Evolutionary conservation across 2,888 invertebrate genomes (phyloP), one percentile per base, ranked within the genome.

Genomic region (Meghimatium bilineatum): DNA sequence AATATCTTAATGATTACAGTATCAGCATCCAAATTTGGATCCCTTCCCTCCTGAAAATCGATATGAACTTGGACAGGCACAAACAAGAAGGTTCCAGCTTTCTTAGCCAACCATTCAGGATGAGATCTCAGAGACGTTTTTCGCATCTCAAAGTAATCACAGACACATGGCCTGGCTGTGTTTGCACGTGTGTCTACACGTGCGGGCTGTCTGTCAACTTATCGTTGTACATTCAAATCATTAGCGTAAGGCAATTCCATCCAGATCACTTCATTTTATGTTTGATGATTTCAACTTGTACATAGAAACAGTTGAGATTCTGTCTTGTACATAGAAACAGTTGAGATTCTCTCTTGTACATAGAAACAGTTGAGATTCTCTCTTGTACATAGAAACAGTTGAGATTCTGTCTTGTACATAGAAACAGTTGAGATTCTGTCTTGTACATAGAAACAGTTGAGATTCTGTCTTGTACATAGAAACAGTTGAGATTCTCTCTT

Each of bases 1-100:
- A 17, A 74, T 74, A 74, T 52, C 49, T 74, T 74, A 49, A 74
- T 52, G 74, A 74, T 74, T 74, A 44, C 72, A 72, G 29, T 49
- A 72, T 72, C 72, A 38, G 72, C 72, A 44, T 72, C 38, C 26
- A 44, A 72, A 38, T n/a, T 72, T 44, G 72, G 44, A 72, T 72
- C 72, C 44, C 29, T 38, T 56, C 56, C 56, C 10, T 26, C 8
- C 49, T 29, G 23, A 32, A 52, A 74, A 74, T 74, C 74, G 74
- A 74, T 74, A 52, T 1, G 20, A 49, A 74, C 74, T 49, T 20
- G 49, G 74, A 74, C 72, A 29, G 12, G 38, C 74, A 32, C 32
- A 52, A 74, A 52, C 29, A 74, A 74, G 36, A 32, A 72, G 10
- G 52, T 10, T 74, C 49, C 74, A 20, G 74, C 74, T 74, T 32